phyloP scores from a whole-genome alignment of 2,113 vertebrate species.

The Semnornis frantzii region DNA sequence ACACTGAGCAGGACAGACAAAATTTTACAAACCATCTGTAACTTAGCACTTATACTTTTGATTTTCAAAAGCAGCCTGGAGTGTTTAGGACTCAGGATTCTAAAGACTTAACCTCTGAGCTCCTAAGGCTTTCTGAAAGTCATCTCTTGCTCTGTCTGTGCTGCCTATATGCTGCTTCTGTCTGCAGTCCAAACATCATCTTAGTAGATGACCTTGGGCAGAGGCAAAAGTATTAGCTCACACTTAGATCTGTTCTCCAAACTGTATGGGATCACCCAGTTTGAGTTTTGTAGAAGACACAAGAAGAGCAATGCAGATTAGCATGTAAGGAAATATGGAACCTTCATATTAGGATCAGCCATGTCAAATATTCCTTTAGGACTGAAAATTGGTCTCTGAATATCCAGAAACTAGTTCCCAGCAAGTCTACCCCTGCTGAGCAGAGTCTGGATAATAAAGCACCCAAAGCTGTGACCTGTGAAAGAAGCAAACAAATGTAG shows the following conservation, averaged over 20 bases:
- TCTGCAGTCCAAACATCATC: not conserved
- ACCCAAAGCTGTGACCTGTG: not conserved
- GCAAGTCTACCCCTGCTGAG: not conserved
- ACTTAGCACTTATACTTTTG: not conserved
- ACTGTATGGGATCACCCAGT: not conserved
- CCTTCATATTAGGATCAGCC: not conserved
- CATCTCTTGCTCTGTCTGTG: not conserved
- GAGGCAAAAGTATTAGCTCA: not conserved
- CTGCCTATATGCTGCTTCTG: not conserved
- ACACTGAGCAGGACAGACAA: not conserved
- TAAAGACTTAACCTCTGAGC: not conserved
- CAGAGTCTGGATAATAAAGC: not conserved
- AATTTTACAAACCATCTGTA: not conserved
- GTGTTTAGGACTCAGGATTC: not conserved
- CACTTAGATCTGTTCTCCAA: not conserved
- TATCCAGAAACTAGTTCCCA: not conserved
- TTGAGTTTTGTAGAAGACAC: not conserved
- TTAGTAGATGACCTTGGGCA: not conserved
- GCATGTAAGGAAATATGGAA: not conserved
- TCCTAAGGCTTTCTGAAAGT: not conserved
- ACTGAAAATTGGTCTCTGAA: not conserved
- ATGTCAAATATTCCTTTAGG: not conserved
- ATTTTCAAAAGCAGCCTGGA: not conserved
- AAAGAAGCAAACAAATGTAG: not conserved
- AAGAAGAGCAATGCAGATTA: not conserved